Evolutionary conservation across 2,888 invertebrate species (phyloP).

Genomic region (Pemphredon lugubris): DNA sequence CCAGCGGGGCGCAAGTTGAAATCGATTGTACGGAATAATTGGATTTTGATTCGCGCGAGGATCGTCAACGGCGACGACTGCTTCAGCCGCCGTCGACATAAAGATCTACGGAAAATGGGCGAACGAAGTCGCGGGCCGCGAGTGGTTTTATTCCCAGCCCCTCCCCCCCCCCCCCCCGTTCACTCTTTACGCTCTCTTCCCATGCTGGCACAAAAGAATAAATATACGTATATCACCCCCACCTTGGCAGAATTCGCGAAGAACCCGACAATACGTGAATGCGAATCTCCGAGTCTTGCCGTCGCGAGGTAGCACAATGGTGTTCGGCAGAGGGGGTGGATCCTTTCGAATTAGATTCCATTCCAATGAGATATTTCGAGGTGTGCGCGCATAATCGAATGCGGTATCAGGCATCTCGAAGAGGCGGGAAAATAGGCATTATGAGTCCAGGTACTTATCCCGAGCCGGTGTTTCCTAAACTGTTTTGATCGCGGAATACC

Average conservation of each 20-base stretch:
- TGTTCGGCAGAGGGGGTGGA: conserved; percentile 57
- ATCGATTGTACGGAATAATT: conserved; percentile 50
- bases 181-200: conserved; percentile 32
- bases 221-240: conserved; percentile 48
- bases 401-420: neutral
- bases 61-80: too few species aligned
- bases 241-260: conserved; percentile 22
- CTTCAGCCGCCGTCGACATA: conserved; percentile 32
- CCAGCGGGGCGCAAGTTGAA: neutral
- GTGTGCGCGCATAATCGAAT: conserved; percentile 1
- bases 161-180: too few species aligned
- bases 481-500: too few species aligned
- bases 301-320: conserved; percentile 41
- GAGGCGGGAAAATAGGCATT: neutral
- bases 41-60: conserved; percentile 49
- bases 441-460: neutral
- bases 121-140: conserved; percentile 7
- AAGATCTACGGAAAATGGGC: conserved; percentile 46
- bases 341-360: conserved; percentile 71
- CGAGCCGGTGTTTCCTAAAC: too few species aligned
- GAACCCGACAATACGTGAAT: conserved; percentile 57
- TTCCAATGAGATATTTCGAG: conserved; percentile 36
- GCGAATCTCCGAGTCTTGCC: conserved; percentile 45
- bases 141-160: conserved; percentile 44
- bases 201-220: conserved; percentile 48